Evolutionary conservation across 2,888 invertebrate species (phyloP).

Genomic region (Rambutsinella grinnellia): DNA sequence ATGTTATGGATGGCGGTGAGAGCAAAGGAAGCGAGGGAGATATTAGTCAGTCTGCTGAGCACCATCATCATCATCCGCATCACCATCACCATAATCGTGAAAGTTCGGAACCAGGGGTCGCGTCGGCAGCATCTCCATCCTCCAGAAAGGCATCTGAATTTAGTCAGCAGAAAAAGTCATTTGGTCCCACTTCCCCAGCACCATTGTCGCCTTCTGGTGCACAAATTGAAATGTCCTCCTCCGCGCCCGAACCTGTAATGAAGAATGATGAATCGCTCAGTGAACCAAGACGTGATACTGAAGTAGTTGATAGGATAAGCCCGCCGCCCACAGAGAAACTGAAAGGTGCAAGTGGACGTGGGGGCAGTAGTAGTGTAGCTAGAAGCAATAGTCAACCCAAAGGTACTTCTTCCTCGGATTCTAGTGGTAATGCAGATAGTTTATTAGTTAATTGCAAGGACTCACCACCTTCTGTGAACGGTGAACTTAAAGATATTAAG

Average conservation of each 20-base stretch:
- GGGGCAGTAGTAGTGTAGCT: conserved; percentile 20
- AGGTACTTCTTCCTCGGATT: conserved; percentile 24
- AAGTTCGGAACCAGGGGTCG: conserved; percentile 5
- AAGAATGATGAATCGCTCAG: conserved; percentile 44
- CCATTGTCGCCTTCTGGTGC: not conserved
- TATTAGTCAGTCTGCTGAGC: conserved; percentile 30
- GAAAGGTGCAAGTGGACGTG: conserved; percentile 26
- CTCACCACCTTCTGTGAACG: conserved; percentile 27
- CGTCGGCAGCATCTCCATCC: conserved; percentile 8
- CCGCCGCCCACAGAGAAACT: not conserved
- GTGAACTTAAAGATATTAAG: conserved; percentile 49
- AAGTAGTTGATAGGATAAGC: conserved; percentile 27
- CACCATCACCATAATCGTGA: not conserved
- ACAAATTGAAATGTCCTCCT: not conserved
- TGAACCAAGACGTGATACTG: conserved; percentile 51
- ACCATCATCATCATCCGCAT: conserved; percentile 4
- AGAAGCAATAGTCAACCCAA: conserved; percentile 34
- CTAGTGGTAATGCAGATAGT: not conserved
- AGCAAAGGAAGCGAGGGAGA: conserved; percentile 16
- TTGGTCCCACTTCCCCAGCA: conserved; percentile 1
- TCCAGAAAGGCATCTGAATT: conserved; percentile 2
- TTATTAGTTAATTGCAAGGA: conserved; percentile 13
- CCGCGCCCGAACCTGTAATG: conserved; percentile 6
- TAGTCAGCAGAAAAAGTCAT: conserved; percentile 41
- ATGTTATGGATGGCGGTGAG: not conserved